Conservation (phyloP, 2,888 invertebrate species). For the Ophion obscuratus region DNA sequence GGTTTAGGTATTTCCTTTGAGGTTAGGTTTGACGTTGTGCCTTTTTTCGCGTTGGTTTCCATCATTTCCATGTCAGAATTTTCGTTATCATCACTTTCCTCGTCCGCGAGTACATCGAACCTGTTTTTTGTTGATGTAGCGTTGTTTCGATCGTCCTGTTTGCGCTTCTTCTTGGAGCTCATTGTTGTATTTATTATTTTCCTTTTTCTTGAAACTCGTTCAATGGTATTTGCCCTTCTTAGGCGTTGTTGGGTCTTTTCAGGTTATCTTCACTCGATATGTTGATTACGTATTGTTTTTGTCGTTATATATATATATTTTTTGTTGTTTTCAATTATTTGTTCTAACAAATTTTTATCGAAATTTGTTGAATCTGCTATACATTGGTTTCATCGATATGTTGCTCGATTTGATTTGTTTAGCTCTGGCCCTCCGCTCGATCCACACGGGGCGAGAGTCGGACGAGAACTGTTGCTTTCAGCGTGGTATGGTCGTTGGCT, state of each 20-base stretch:
- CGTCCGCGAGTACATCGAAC: neutral
- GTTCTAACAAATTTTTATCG: neutral
- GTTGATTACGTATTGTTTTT: slow-evolving; percentile 3
- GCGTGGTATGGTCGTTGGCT: no score
- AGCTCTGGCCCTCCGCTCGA: neutral
- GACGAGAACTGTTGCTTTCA: no score
- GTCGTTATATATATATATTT: neutral
- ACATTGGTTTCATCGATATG: neutral
- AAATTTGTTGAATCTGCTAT: slow-evolving; percentile 2
- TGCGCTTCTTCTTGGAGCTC: slow-evolving; percentile 5
- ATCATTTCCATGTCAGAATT: neutral
- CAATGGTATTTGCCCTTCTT: slow-evolving; percentile 7
- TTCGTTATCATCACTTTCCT: slow-evolving; percentile 22
- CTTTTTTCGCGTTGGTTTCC: slow-evolving; percentile 14
- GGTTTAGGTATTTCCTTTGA: neutral
- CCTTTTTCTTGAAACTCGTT: slow-evolving; percentile 10
- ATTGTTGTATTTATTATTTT: slow-evolving; percentile 4
- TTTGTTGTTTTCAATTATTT: neutral
- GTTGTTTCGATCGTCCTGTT: neutral
- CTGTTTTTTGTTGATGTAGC: slow-evolving; percentile 9
- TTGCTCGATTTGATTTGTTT: neutral
- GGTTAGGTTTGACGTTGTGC: slow-evolving; percentile 1
- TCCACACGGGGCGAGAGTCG: neutral
- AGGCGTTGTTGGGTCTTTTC: slow-evolving; percentile 17
- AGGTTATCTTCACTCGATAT: slow-evolving; percentile 7